phyloP scores from a whole-genome alignment of 2,113 vertebrate species.

The Periophthalmodon schlosseri region DNA sequence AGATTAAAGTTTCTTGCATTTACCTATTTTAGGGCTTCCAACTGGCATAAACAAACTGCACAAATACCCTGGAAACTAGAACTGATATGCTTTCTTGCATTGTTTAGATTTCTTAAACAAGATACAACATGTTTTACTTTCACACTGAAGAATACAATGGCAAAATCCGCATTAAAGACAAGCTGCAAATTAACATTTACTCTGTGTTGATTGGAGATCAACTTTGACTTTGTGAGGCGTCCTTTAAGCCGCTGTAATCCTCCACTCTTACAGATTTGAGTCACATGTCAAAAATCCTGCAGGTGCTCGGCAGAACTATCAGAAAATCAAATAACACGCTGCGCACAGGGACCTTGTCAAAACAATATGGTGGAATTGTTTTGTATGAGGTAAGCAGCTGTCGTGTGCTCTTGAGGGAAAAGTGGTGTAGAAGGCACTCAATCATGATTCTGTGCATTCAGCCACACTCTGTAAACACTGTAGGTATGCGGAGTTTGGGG shows the following conservation, averaged over 20 bases:
- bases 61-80: background rate
- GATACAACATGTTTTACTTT: background rate
- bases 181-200: background rate
- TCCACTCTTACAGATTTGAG: conserved; percentile 10
- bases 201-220: background rate
- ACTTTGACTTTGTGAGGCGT: background rate
- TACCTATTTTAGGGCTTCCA: background rate
- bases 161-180: background rate
- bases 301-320: background rate
- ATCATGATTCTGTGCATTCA: conserved; percentile 9
- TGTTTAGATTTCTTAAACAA: background rate
- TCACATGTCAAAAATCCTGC: background rate
- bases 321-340: conserved; percentile 6
- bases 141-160: background rate
- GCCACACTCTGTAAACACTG: conserved; percentile 4
- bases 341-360: background rate
- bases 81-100: background rate
- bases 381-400: conserved; percentile 6
- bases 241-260: background rate
- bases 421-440: conserved; percentile 9
- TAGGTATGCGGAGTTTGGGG: conserved; percentile 1
- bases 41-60: too few relatives aligned
- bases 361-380: conserved; percentile 15
- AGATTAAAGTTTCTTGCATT: background rate
- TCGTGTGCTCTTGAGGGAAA: background rate